Evolutionary conservation across 1,140 invertebrate genomes (phyloP), one percentile per base, ranked within the genome.

Genomic region (Neodiprion pinetum): DNA sequence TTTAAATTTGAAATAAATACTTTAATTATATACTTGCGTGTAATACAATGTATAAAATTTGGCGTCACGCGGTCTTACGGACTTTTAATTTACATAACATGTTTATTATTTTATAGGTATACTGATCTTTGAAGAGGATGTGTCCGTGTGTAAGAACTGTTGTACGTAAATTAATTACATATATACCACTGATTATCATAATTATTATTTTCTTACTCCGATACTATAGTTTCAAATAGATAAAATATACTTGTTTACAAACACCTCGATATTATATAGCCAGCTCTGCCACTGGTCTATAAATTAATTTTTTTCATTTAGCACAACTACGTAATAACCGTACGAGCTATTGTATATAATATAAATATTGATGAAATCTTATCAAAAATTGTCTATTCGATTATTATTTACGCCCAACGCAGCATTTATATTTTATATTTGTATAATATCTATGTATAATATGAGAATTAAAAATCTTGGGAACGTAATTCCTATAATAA

Each of bases 231-330:
- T 61, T 61, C n/a, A 61, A 61, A 61, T 61, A 61, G 53, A 61
- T 61, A 61, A 61, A 61, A 61, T 61, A 61, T 61, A 61, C 11
- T 61, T 61, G 53, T 61, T 61, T 61, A 61, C 53, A 61, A 14
- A 14, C n/a, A 61, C 11, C n/a, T 61, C 53, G 53, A 61, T 61
- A 61, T 40, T 40, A 40, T 40, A 17, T 17, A 40, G 28, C 28
- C 28, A 40, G 28, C 28, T 40, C 53, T 61, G 53, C 11, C 9
- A 61, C 53, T 61, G 53, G 53, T 12, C 53, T 61, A 61, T 61
- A 61, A 61, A 61, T 61, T 61, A 61, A 40, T 17, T 61, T 61
- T 61, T 61, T 12, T 61, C 53, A 61, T 61, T 61, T 61, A 61
- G 11, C n/a, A 61, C 53, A 61, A 61, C 53, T 40, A 40, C 28